Evolutionary conservation across 2,797 vertebrate genomes (phyloP).

Genomic region (Pelodytes ibericus): DNA sequence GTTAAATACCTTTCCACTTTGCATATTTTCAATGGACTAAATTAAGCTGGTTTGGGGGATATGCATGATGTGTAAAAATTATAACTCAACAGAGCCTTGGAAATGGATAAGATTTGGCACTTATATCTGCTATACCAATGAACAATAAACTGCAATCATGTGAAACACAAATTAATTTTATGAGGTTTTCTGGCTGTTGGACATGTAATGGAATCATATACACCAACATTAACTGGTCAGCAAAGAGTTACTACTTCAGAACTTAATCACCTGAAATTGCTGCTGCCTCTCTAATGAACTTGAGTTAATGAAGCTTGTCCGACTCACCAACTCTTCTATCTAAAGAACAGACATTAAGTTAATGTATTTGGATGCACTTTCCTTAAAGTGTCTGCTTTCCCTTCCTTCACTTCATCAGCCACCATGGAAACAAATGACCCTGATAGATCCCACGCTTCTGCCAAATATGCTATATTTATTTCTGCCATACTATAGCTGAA

Average conservation of each 20-base stretch:
- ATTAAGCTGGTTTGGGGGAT: too few relatives aligned
- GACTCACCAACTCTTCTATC: slow-evolving; percentile 31
- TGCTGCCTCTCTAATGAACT: slow-evolving; percentile 27
- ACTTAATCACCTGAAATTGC: slow-evolving; percentile 2
- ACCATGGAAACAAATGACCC: slow-evolving; percentile 48
- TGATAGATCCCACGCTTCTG: slow-evolving; percentile 1
- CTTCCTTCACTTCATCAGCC: slow-evolving; percentile 32
- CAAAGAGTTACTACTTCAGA: slow-evolving; percentile 22
- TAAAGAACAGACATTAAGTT: slow-evolving; percentile 47
- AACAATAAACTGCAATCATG: too few relatives aligned
- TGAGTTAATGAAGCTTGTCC: slow-evolving; percentile 46
- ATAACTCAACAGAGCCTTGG: too few relatives aligned
- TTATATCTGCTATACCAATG: too few relatives aligned
- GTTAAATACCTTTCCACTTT: too few relatives aligned
- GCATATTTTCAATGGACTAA: too few relatives aligned
- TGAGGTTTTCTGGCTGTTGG: too few relatives aligned
- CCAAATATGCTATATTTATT: slow-evolving; percentile 37
- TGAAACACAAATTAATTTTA: not conserved
- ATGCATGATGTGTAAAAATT: too few relatives aligned
- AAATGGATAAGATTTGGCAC: too few relatives aligned
- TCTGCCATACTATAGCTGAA: slow-evolving; percentile 7
- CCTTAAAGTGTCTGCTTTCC: slow-evolving; percentile 33
- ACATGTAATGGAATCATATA: not conserved
- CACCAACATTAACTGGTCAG: not conserved
- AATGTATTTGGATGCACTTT: slow-evolving; percentile 47